These are phyloP conservation scores for Leucozona laternaria DNA, from an alignment of 2,888 invertebrate species.

Conservation along the genomic window DNA sequence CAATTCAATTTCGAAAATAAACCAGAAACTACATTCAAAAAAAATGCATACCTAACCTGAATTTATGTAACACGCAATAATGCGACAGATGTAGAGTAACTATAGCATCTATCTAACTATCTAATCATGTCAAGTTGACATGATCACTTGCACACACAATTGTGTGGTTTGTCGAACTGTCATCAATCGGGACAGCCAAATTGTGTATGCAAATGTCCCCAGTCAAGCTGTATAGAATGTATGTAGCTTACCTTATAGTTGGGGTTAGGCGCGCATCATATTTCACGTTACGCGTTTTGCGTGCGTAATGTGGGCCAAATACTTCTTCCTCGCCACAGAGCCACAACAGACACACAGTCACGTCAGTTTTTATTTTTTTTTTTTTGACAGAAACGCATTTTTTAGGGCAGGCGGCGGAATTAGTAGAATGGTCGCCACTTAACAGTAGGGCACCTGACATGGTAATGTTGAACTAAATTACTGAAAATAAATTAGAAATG, in stretches of 20 bases:
- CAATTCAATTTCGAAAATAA: slow-evolving; percentile 26
- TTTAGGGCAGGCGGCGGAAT: slow-evolving; percentile 31
- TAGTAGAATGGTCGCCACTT: slow-evolving; percentile 45
- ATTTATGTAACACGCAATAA: slow-evolving; percentile 42
- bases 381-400: slow-evolving; percentile 50
- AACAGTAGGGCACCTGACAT: not conserved
- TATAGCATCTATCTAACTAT: slow-evolving; percentile 1
- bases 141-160: slow-evolving; percentile 49
- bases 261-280: slow-evolving; percentile 45
- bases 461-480: not conserved
- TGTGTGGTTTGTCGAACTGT: slow-evolving; percentile 62
- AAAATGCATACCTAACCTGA: not conserved
- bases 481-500: too few species aligned
- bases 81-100: slow-evolving; percentile 29
- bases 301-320: slow-evolving; percentile 59
- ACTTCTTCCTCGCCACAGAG: slow-evolving; percentile 60
- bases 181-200: slow-evolving; percentile 35
- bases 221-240: not conserved
- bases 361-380: slow-evolving; percentile 26
- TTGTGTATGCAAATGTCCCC: slow-evolving; percentile 39
- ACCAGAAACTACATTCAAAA: not conserved
- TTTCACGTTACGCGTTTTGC: slow-evolving; percentile 55
- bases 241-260: slow-evolving; percentile 7
- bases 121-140: slow-evolving; percentile 68
- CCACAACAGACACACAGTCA: slow-evolving; percentile 31